A percentile compares a stretch with the other conserved stretches of the same genome.
Evolutionary conservation across 30 jellyfish, hydroid and myxozoan genomes (phyloP).

Genomic region (Chironex yamaguchii): DNA sequence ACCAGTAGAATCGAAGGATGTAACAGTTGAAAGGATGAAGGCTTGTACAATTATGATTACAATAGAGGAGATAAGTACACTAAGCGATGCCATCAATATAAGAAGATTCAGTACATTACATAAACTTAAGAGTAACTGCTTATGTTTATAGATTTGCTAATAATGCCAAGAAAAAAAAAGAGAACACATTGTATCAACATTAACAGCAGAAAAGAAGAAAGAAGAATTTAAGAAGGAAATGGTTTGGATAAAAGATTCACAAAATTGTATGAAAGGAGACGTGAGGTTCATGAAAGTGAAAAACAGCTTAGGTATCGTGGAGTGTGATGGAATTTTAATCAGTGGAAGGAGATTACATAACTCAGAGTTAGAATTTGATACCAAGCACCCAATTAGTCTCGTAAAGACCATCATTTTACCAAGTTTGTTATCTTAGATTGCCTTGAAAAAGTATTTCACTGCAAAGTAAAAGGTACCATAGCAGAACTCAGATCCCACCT

Average conservation of each 20-base stretch:
- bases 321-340: not conserved
- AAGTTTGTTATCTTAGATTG: slow-evolving; percentile 1
- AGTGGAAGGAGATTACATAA: slow-evolving; percentile 26
- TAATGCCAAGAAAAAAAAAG: slow-evolving; percentile 3
- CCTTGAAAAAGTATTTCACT: slow-evolving; percentile 31
- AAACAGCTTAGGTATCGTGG: slow-evolving; percentile 13
- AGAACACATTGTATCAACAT: not conserved
- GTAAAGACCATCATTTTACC: slow-evolving; percentile 26
- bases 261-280: not conserved
- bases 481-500: slow-evolving; percentile 28
- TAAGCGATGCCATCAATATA: not conserved
- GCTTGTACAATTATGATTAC: not conserved
- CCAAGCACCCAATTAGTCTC: slow-evolving; percentile 23
- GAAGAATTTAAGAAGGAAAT: slow-evolving; percentile 16
- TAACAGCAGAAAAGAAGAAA: not conserved
- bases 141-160: slow-evolving; percentile 37
- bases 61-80: not conserved
- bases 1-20: slow-evolving; percentile 8
- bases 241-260: slow-evolving; percentile 20
- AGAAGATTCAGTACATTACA: not conserved
- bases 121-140: slow-evolving; percentile 39
- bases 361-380: slow-evolving; percentile 11
- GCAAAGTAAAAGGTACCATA: slow-evolving; percentile 16
- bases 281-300: not conserved
- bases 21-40: slow-evolving; percentile 21